Percentiles rank a stretch among this genome's conserved stretches.
Conservation (phyloP, 1,140 invertebrate genomes). For the Patella vulgata region DNA sequence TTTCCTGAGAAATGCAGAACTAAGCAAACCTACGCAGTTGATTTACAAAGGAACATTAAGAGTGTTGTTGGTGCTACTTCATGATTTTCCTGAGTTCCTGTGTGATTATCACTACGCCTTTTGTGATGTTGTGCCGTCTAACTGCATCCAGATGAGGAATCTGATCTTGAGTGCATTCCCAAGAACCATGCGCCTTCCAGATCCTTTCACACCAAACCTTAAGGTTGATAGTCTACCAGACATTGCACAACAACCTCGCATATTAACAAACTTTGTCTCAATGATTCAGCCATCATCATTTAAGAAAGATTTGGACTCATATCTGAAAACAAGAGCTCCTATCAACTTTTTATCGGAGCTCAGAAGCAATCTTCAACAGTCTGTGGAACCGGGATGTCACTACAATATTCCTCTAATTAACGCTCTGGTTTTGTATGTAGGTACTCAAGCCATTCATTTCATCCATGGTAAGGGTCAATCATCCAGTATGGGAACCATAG, state of each 20-base stretch:
- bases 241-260: conserved; percentile 83
- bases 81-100: conserved; percentile 99
- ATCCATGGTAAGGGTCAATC: conserved; percentile 79
- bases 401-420: conserved; percentile 98
- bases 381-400: conserved; percentile 84
- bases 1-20: conserved; percentile 95
- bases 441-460: conserved; percentile 87
- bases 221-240: conserved; percentile 90
- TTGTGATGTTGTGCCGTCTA: conserved; percentile 98
- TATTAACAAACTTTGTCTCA: conserved; percentile 88
- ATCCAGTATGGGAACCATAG: conserved; percentile 95
- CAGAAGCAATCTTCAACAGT: conserved; percentile 81
- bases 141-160: conserved; percentile 99
- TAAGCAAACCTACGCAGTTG: conserved; percentile 90
- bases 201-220: conserved; percentile 95
- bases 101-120: conserved; percentile 99
- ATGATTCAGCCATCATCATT: conserved; percentile 89
- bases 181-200: conserved; percentile 95
- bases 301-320: conserved; percentile 96
- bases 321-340: conserved; percentile 91
- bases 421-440: conserved; percentile 96
- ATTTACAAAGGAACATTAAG: conserved; percentile 95
- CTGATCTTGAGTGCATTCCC: conserved; percentile 97
- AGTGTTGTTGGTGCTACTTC: conserved; percentile 93
- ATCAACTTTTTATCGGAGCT: conserved; percentile 82